These are phyloP conservation scores for Diadophis punctatus DNA, from an alignment of 2,113 vertebrate species.

Conservation along the genomic window DNA sequence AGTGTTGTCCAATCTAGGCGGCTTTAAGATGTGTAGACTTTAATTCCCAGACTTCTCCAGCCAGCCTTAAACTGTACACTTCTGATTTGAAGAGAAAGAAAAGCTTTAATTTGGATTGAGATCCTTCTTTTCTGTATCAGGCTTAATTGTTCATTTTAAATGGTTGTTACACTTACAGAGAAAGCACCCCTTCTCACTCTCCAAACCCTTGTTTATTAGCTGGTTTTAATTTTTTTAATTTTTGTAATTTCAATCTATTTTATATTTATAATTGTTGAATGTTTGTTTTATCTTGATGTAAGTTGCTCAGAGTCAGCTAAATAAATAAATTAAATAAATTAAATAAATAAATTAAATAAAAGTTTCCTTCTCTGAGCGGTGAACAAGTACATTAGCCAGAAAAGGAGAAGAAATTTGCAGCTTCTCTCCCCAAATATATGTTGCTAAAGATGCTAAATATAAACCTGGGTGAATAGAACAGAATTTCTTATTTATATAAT, in stretches of 20 bases:
- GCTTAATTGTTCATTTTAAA: background rate
- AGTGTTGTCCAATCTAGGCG: background rate
- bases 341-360: background rate
- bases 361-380: background rate
- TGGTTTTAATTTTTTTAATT: background rate
- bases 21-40: background rate
- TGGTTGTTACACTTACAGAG: background rate
- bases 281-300: background rate
- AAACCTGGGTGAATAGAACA: background rate
- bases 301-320: background rate
- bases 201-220: background rate
- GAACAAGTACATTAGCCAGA: background rate
- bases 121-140: background rate
- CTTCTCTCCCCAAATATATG: background rate
- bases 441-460: background rate
- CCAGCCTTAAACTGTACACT: background rate
- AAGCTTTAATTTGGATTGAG: background rate
- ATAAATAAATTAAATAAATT: background rate
- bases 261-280: background rate
- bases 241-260: background rate
- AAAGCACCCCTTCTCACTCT: background rate
- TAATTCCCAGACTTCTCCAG: background rate
- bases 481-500: background rate
- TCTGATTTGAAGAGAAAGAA: background rate
- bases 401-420: background rate